Evolutionary conservation across 2,113 vertebrate species (phyloP).

Genomic region (Strigops habroptila): DNA sequence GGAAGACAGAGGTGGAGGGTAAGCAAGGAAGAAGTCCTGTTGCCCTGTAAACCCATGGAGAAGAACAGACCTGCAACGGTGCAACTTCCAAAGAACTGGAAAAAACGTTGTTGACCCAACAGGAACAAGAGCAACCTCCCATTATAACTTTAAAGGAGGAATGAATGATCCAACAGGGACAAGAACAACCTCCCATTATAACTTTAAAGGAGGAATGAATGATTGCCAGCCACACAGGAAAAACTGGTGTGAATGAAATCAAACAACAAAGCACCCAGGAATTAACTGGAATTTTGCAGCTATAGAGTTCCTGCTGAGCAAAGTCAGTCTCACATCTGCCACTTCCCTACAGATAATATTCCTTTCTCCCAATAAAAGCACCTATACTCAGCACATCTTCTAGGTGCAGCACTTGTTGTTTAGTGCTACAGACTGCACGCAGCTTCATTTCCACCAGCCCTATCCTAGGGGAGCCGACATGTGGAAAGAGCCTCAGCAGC

Average conservation of each 20-base stretch:
- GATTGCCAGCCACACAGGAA: not conserved
- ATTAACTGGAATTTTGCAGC: not conserved
- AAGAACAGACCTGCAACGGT: not conserved
- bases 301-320: not conserved
- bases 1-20: not conserved
- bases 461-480: not conserved
- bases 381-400: not conserved
- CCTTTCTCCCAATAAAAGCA: not conserved
- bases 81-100: not conserved
- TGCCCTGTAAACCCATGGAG: not conserved
- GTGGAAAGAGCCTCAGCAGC: not conserved
- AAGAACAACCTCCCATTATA: not conserved
- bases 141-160: not conserved
- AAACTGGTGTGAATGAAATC: not conserved
- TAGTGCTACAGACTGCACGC: not conserved
- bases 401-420: not conserved
- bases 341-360: not conserved
- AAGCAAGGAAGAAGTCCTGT: not conserved
- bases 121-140: not conserved
- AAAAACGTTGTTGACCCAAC: not conserved
- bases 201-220: not conserved
- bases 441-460: not conserved
- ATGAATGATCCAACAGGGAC: not conserved
- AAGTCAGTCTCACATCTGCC: not conserved
- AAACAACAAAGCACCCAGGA: not conserved